Conservation (phyloP, 2,113 vertebrate species). For the Grallaria varia region DNA sequence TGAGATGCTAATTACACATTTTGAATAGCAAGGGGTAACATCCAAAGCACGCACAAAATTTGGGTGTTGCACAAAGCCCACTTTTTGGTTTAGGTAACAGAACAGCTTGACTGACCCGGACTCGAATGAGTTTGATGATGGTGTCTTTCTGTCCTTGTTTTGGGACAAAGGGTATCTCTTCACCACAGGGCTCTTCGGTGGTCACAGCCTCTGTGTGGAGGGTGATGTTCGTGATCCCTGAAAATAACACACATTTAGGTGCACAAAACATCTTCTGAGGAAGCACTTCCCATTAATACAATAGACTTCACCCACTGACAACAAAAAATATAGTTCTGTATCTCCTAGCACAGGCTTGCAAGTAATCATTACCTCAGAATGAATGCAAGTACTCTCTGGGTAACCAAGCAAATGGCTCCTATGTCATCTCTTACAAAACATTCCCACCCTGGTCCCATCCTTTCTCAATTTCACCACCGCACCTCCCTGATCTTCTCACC, state of each 20-base stretch:
- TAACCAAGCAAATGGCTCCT: neutral
- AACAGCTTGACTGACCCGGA: conserved; percentile 61
- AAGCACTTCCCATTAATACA: neutral
- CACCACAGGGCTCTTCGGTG: conserved; percentile 45
- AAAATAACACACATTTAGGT: neutral
- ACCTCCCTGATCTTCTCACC: conserved; percentile 65
- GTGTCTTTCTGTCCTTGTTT: conserved; percentile 50
- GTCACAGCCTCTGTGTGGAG: conserved; percentile 58
- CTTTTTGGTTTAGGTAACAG: neutral
- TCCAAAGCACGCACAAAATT: neutral
- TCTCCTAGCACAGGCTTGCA: neutral
- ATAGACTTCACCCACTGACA: neutral
- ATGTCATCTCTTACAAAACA: neutral
- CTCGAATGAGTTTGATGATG: conserved; percentile 52
- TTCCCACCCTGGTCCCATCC: neutral
- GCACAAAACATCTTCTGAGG: neutral
- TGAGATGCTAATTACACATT: neutral
- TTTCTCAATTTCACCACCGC: neutral
- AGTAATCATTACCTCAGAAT: neutral
- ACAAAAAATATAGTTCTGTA: neutral
- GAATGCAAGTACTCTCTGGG: neutral
- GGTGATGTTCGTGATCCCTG: conserved; percentile 53
- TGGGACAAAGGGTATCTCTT: conserved; percentile 32
- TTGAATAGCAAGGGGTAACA: neutral
- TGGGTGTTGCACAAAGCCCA: neutral